A percentile compares a stretch with the other conserved stretches of the same genome.
These are phyloP conservation scores for Pseudococcus jackbeardsleyi DNA, from an alignment of 2,888 invertebrate genomes.

Conservation along the genomic window DNA sequence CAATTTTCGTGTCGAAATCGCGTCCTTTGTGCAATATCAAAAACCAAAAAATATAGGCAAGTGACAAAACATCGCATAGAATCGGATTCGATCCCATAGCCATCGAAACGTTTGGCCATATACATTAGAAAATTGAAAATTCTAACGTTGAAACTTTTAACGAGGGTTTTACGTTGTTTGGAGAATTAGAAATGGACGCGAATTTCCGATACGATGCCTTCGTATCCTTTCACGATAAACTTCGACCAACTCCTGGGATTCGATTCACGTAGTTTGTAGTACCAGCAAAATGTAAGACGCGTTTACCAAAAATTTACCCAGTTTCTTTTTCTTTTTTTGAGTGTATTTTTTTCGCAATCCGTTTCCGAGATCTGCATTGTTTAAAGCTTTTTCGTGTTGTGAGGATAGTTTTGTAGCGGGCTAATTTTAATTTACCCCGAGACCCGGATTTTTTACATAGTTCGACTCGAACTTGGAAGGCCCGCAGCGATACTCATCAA, in stretches of 20 bases:
- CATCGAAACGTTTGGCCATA: not conserved
- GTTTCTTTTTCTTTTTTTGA: not conserved
- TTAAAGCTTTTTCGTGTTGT: not conserved
- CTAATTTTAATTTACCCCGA: not conserved
- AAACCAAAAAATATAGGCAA: not conserved
- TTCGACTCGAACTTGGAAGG: not conserved
- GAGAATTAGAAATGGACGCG: slow-evolving; percentile 35
- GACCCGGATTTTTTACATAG: not conserved
- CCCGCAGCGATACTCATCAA: not conserved
- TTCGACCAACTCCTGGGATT: slow-evolving; percentile 41
- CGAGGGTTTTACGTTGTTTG: slow-evolving; percentile 35
- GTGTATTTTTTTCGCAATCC: not conserved
- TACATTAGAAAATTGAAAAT: slow-evolving; percentile 44
- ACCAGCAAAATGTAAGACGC: not conserved
- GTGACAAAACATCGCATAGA: not conserved
- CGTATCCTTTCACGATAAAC: not conserved
- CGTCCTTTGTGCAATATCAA: not conserved
- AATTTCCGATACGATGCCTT: not conserved
- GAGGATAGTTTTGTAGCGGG: not conserved
- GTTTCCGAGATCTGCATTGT: slow-evolving; percentile 2
- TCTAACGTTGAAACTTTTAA: slow-evolving; percentile 33
- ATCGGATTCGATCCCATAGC: not conserved
- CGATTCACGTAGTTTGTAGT: slow-evolving; percentile 25
- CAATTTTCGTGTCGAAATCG: not conserved
- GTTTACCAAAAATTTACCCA: slow-evolving; percentile 2